phyloP scores from a whole-genome alignment of 2,797 vertebrate genomes.

The Sphenopsis melanotis region DNA sequence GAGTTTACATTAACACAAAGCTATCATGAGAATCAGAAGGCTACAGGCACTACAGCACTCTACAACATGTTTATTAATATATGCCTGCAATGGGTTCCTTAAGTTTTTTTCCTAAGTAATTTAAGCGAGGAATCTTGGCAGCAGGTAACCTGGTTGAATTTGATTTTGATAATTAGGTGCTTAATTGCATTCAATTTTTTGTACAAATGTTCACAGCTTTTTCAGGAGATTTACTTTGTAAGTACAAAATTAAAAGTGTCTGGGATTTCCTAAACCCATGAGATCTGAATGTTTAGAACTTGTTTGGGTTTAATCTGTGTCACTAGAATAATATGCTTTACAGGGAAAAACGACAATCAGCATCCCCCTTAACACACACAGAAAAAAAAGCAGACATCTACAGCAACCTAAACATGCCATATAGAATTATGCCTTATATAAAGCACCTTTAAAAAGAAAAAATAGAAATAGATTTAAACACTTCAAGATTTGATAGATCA shows the following conservation, averaged over 20 bases:
- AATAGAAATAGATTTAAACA: neutral
- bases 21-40: neutral
- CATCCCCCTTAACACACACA: neutral
- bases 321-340: neutral
- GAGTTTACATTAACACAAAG: neutral
- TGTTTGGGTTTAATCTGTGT: neutral
- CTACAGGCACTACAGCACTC: neutral
- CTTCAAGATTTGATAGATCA: neutral
- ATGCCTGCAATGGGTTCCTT: neutral
- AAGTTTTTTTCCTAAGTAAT: neutral
- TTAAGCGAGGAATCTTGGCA: neutral
- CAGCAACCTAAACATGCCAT: neutral
- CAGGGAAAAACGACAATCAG: neutral
- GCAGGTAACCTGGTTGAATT: neutral
- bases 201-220: neutral
- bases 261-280: neutral
- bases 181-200: neutral
- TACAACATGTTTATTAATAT: neutral
- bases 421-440: neutral
- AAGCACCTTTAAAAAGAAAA: neutral
- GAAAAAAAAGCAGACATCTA: neutral
- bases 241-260: neutral
- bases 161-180: neutral
- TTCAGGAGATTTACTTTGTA: neutral
- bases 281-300: neutral